Evolutionary conservation across 2,888 invertebrate species (phyloP).

Genomic region (Aelia acuminata): DNA sequence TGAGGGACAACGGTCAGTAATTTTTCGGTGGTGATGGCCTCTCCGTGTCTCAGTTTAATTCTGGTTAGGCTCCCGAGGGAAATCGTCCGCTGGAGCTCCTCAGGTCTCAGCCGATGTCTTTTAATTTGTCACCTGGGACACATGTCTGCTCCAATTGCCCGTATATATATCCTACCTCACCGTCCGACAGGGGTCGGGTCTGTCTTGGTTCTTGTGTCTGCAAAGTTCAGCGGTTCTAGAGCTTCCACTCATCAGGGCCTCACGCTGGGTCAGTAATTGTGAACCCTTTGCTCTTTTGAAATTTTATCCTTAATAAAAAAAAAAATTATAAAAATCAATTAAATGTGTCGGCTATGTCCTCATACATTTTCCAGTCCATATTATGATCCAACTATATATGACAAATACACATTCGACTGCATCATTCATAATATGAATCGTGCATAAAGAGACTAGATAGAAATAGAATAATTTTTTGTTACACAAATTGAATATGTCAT

Average conservation of each 20-base stretch:
- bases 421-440: no score
- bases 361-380: no score
- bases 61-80: conserved; percentile 42
- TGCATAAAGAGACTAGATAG: no score
- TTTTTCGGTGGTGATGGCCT: not conserved
- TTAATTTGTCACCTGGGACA: conserved; percentile 58
- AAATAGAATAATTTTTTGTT: no score
- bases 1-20: conserved; percentile 46
- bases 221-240: not conserved
- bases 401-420: no score
- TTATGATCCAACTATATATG: no score
- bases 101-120: conserved; percentile 34
- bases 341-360: no score
- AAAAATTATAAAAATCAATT: no score
- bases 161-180: not conserved
- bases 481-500: no score
- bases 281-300: not conserved
- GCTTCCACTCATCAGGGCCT: not conserved
- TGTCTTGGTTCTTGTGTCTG: not conserved
- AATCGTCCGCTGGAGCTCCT: conserved; percentile 12
- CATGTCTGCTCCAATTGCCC: conserved; percentile 39
- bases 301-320: not conserved
- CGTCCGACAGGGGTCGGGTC: not conserved
- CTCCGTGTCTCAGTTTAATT: conserved; percentile 44
- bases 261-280: not conserved